Conservation (phyloP, 1,140 invertebrate species). For the Lasaia peninsularis region DNA sequence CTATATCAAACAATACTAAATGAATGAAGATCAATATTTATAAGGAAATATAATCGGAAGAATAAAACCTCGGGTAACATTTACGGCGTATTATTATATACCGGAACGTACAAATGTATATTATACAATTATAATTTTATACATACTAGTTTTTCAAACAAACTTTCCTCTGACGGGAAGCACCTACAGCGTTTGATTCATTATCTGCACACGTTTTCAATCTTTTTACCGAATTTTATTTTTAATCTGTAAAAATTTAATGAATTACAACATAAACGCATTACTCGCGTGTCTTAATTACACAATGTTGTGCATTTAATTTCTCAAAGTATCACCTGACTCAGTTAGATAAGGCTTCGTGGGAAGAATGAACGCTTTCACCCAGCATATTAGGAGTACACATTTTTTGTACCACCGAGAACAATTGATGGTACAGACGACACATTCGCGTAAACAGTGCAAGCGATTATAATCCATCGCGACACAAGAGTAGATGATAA, state of each 20-base stretch:
- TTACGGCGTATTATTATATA: too few species aligned
- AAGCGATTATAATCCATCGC: slow-evolving; percentile 13
- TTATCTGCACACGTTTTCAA: too few species aligned
- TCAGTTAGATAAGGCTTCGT: slow-evolving; percentile 39
- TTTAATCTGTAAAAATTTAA: neutral
- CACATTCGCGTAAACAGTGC: slow-evolving; percentile 16
- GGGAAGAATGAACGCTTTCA: slow-evolving; percentile 44
- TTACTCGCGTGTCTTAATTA: slow-evolving; percentile 22
- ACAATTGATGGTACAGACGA: slow-evolving; percentile 32
- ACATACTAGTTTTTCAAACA: too few species aligned
- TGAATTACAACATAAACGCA: slow-evolving; percentile 2
- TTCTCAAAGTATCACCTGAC: slow-evolving; percentile 33
- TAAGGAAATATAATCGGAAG: too few species aligned
- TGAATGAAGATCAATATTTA: too few species aligned
- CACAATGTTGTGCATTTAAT: slow-evolving; percentile 30
- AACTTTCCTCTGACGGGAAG: too few species aligned
- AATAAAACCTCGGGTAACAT: too few species aligned
- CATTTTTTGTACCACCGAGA: slow-evolving; percentile 38
- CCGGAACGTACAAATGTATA: too few species aligned
- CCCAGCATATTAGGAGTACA: slow-evolving; percentile 32
- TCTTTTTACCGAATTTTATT: neutral
- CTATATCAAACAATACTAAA: too few species aligned
- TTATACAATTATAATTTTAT: too few species aligned
- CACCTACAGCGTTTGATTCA: too few species aligned
- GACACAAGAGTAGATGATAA: neutral